Base-by-base conservation (phyloP, 2,797 vertebrate genomes). In the Discoglossus pictus region DNA sequence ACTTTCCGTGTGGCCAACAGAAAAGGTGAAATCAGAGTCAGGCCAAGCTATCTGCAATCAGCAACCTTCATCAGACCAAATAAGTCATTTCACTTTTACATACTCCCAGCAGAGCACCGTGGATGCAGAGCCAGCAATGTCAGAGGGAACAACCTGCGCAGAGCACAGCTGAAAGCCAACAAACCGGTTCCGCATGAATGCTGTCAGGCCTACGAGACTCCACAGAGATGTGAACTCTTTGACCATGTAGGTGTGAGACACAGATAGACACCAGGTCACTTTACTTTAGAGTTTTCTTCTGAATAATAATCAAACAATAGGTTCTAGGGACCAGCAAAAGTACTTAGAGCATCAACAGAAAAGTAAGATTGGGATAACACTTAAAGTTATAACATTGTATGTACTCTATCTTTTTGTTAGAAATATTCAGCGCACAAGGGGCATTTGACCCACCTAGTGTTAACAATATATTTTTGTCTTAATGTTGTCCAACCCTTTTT, bases 231-330 rank as follows among this genome's bases (percentile, higher is more conserved):
- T 81, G 75, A 84, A 90, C 87, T 80, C 80, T 83, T 85, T 91
- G 88, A 92, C 89, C 90, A 89, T 85, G 85, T 88, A 93, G 89
- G 87, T 90, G 88, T 87, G 86, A 93, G 89, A 84, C 84, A 82
- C 86, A 83, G 79, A 80, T 74, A 74, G 47, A 81, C 53, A 88
- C 84, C 79, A 82, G 87, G 84, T 89, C 83, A 85, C 86, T 88
- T 77, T 86, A 83, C 83, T 84, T 80, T 79, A 79, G 80, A 69
- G 78, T 68, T 76, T 78, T 73, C 79, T 80, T 79, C 62, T 9
- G 44, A 58, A 48, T 17, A 53, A 34, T 51, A 17, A 51, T 38
- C 18, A 15, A n/a, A 20, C 43, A 54, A 62, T 36, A 17, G 3
- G 7, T 47, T 47, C 35, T 53, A 54, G 50, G 46, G 36, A 52